A percentile compares a stretch with the other conserved stretches of the same genome.
Conservation (phyloP, 2,888 invertebrate species). For the Perizoma affinitatum region DNA sequence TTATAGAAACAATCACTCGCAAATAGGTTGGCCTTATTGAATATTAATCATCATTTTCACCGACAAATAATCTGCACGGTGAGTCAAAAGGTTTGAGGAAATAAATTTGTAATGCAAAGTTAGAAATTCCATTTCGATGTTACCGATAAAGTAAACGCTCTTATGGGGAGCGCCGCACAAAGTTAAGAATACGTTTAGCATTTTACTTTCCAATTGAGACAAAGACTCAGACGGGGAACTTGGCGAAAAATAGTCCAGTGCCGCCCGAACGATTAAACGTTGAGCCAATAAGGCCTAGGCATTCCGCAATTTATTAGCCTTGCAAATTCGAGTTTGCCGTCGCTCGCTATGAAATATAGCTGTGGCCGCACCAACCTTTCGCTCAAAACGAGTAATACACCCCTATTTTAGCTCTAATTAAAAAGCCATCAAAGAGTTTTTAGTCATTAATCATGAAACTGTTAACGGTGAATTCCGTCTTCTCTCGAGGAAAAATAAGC, state of each 20-base stretch:
- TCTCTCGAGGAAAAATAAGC: slow-evolving; percentile 73
- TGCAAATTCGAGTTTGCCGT: slow-evolving; percentile 75
- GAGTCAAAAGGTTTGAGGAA: slow-evolving; percentile 67
- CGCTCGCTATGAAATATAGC: slow-evolving; percentile 80
- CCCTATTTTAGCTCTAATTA: slow-evolving; percentile 84
- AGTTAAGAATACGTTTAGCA: slow-evolving; percentile 74
- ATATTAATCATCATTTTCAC: slow-evolving; percentile 82
- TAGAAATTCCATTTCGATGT: slow-evolving; percentile 80
- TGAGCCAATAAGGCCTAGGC: slow-evolving; percentile 82
- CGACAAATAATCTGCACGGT: slow-evolving; percentile 78
- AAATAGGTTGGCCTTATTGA: slow-evolving; percentile 81
- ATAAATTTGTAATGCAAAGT: slow-evolving; percentile 84
- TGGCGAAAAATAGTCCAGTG: slow-evolving; percentile 73
- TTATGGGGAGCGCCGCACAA: slow-evolving; percentile 60
- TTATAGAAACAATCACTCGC: slow-evolving; percentile 77
- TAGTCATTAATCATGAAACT: slow-evolving; percentile 84
- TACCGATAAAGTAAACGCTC: slow-evolving; percentile 78
- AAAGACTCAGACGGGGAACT: slow-evolving; percentile 58
- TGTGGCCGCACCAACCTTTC: slow-evolving; percentile 72
- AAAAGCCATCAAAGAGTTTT: slow-evolving; percentile 85
- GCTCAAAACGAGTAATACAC: slow-evolving; percentile 72
- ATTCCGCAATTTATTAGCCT: slow-evolving; percentile 83
- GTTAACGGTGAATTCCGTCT: slow-evolving; percentile 82
- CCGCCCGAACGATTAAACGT: slow-evolving; percentile 67
- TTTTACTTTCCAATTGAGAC: slow-evolving; percentile 66